Base-by-base conservation (phyloP, 2,888 invertebrate species). In the Dascillus cervinus region DNA sequence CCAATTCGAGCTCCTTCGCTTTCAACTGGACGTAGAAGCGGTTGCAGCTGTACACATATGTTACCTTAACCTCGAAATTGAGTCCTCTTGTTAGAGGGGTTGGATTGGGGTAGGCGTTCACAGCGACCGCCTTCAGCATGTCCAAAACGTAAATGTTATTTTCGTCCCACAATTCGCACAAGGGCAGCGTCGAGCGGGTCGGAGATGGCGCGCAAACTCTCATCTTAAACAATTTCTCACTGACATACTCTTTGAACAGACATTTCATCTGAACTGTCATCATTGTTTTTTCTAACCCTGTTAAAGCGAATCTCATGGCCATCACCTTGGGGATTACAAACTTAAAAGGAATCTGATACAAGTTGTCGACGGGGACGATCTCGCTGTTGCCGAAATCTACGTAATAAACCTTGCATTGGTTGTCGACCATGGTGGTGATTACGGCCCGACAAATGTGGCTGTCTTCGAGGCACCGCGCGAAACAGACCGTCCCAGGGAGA, bases 341-440 rank as follows among this genome's bases (percentile, higher is more conserved):
- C 50, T 80, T 76, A 35, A 77, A 71, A 0, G 87, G 84, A 45
- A 87, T 77, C 56, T 82, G 79, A 59, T 75, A 87, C 26, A 88
- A 73, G 46, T 82, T 76, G 43, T 76, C 73, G 40, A 78, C 76
- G 0, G 79, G 71, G 6, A 85, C 73, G 50, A 77, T 66, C 63
- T 84, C 86, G 3, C 79, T 79, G 53, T 84, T 82, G 13, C 87
- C 87, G 58, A 81, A 86, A 60, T 87, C 87, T 14, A 86, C 82
- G 58, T 83, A 87, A 52, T 79, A 82, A 3, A 87, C 60, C 60
- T 82, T 83, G 55, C 79, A 84, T 28, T 78, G 75, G 11, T 77
- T 75, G 36, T 79, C 77, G 19, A 78, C 77, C 22, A 83, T 72
- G 46, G 76, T 77, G 61, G 80, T 82, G 2, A 87, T 79, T 19